Percentiles rank a stretch among this genome's conserved stretches.
Conservation (phyloP, 2,797 vertebrate genomes). For the Antennarius maculatus region DNA sequence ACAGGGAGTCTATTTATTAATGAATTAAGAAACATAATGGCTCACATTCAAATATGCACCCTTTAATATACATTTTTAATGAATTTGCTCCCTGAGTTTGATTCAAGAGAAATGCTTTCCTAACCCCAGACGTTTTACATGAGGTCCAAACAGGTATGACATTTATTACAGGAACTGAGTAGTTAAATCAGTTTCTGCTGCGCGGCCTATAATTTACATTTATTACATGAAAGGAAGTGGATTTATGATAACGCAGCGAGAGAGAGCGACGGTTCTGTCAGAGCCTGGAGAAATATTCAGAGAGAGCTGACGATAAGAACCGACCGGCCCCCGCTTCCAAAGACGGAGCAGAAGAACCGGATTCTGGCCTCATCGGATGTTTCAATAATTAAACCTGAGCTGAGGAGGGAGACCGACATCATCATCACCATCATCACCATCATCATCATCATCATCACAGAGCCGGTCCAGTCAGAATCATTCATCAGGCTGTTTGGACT, state of each 20-base stretch:
- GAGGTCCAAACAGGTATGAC: constrained; percentile 32
- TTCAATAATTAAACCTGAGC: constrained; percentile 21
- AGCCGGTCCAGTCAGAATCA: background rate
- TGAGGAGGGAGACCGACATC: background rate
- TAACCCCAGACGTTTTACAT: constrained; percentile 4
- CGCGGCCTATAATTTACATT: constrained; percentile 31
- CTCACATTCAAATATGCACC: constrained; percentile 14
- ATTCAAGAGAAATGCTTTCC: constrained; percentile 5
- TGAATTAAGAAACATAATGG: constrained; percentile 13
- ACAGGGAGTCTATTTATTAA: constrained; percentile 19
- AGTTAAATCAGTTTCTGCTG: constrained; percentile 23
- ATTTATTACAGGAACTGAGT: constrained; percentile 22
- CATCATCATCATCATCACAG: constrained; percentile 1
- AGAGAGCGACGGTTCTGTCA: constrained; percentile 1
- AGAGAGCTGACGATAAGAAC: constrained; percentile 16
- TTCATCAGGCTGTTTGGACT: background rate
- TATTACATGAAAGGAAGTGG: constrained; percentile 41
- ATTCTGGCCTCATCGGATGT: constrained; percentile 27
- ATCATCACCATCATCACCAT: constrained; percentile 23
- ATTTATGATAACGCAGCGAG: constrained; percentile 38
- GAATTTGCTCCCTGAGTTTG: background rate
- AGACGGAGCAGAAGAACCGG: constrained; percentile 5
- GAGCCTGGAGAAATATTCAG: constrained; percentile 43
- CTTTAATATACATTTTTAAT: constrained; percentile 3
- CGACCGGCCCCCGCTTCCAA: constrained; percentile 1